A percentile compares a stretch with the other conserved stretches of the same genome.
phyloP scores from a whole-genome alignment of 2,888 invertebrate species.

The Hypercompe scribonia region DNA sequence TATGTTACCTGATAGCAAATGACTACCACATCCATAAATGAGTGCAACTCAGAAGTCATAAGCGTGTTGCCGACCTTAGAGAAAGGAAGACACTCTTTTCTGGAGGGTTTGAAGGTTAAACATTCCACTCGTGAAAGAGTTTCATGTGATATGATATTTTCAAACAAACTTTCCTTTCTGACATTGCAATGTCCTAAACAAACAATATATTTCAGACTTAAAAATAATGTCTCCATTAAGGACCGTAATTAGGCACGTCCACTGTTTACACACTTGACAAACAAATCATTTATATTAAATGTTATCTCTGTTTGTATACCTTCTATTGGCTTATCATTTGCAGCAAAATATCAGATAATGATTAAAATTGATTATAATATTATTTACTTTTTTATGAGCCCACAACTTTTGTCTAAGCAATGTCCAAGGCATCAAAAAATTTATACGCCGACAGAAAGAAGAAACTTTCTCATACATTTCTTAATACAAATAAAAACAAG shows the following conservation, averaged over 20 bases:
- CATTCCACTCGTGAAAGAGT: too few relatives aligned
- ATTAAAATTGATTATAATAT: neutral
- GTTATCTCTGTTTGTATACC: neutral
- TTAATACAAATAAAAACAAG: too few relatives aligned
- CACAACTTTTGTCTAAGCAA: neutral
- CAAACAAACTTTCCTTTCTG: neutral
- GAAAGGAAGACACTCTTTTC: too few relatives aligned
- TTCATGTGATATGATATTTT: neutral
- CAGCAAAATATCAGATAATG: neutral
- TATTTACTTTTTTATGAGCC: neutral
- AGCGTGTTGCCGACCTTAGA: too few relatives aligned
- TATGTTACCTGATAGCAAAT: too few relatives aligned
- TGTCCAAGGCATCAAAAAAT: neutral
- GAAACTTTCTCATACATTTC: too few relatives aligned
- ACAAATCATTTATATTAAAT: neutral
- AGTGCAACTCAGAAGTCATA: too few relatives aligned
- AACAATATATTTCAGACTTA: neutral
- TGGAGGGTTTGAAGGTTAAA: too few relatives aligned
- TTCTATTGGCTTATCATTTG: neutral
- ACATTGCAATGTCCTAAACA: neutral
- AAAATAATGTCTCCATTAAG: neutral
- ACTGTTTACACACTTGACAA: neutral
- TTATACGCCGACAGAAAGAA: too few relatives aligned
- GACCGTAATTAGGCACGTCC: neutral
- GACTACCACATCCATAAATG: too few relatives aligned